Percentiles rank a stretch among this genome's conserved stretches.
phyloP scores from a whole-genome alignment of 2,113 vertebrate genomes.

The Athene cunicularia region DNA sequence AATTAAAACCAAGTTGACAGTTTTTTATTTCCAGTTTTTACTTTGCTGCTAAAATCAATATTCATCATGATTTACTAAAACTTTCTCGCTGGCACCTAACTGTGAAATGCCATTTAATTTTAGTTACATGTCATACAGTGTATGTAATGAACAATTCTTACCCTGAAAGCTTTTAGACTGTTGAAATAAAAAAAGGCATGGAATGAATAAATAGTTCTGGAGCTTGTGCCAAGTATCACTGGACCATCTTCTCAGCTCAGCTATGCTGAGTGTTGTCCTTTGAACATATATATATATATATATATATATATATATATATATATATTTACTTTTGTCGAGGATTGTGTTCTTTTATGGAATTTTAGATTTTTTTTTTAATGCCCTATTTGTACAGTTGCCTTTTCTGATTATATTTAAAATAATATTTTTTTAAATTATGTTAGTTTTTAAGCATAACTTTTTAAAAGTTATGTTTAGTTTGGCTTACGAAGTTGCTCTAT shows the following conservation, averaged over 20 bases:
- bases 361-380: background rate
- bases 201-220: background rate
- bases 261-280: background rate
- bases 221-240: background rate
- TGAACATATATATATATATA: background rate
- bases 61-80: background rate
- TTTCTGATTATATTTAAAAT: background rate
- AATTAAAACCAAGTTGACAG: background rate
- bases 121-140: background rate
- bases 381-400: background rate
- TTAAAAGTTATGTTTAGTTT: background rate
- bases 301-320: background rate
- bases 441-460: background rate
- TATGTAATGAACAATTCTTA: background rate
- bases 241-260: background rate
- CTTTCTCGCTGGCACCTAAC: background rate
- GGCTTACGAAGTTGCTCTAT: background rate
- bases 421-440: background rate
- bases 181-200: background rate
- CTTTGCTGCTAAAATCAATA: background rate
- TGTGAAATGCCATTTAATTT: background rate
- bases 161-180: background rate
- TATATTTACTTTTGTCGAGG: background rate
- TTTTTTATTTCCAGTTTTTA: background rate
- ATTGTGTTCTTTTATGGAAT: background rate